Evolutionary conservation across 2,888 invertebrate genomes (phyloP).

Genomic region (Alloplasta piceator): DNA sequence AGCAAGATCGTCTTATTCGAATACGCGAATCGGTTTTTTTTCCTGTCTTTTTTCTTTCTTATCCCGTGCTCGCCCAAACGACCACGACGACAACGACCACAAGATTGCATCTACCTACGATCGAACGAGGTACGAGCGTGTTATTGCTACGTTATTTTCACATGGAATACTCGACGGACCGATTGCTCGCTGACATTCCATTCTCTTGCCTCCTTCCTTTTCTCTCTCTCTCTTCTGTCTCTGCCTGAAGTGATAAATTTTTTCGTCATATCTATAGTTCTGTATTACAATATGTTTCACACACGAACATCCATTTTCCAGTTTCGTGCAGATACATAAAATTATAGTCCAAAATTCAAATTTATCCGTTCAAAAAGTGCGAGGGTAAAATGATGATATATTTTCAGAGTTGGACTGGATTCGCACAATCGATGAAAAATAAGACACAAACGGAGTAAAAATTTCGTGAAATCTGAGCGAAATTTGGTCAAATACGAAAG

Average conservation of each 20-base stretch:
- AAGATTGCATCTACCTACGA: slow-evolving; percentile 59
- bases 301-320: not conserved
- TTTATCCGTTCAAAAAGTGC: not conserved
- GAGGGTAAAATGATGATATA: not conserved
- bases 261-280: slow-evolving; percentile 25
- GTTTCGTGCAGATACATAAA: slow-evolving; percentile 1
- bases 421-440: not conserved
- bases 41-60: slow-evolving; percentile 20
- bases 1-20: slow-evolving; percentile 46
- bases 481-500: slow-evolving; percentile 14
- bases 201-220: slow-evolving; percentile 4
- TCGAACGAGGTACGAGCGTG: slow-evolving; percentile 42
- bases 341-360: not conserved
- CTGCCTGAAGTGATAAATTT: slow-evolving; percentile 38
- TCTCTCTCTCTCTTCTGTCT: slow-evolving; percentile 28
- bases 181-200: slow-evolving; percentile 59
- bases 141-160: slow-evolving; percentile 58
- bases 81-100: slow-evolving; percentile 29
- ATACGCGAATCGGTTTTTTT: slow-evolving; percentile 38
- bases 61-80: slow-evolving; percentile 32
- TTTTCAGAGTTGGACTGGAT: not conserved
- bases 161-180: slow-evolving; percentile 60
- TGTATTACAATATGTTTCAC: slow-evolving; percentile 9
- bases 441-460: not conserved
- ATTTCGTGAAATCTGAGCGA: not conserved